Evolutionary conservation across 1,140 invertebrate species (phyloP).

Genomic region (Drosophila mayri): DNA sequence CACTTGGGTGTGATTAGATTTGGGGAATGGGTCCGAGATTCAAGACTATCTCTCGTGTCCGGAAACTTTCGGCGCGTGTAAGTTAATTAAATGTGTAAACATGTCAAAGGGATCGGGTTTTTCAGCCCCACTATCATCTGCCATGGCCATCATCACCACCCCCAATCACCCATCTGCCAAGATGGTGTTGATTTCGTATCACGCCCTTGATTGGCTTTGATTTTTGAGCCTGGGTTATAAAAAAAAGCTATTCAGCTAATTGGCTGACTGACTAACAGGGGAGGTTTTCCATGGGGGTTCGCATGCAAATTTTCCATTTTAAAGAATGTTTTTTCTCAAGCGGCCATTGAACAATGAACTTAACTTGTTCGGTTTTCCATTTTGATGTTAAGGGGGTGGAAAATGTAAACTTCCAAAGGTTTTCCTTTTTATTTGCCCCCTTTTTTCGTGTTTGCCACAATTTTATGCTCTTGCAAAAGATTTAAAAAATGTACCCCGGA

Average conservation of each 20-base stretch:
- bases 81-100: conserved; percentile 83
- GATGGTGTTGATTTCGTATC: conserved; percentile 74
- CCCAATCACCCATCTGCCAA: conserved; percentile 6
- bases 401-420: conserved; percentile 6
- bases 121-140: conserved; percentile 20
- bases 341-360: conserved; percentile 37
- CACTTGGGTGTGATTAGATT: conserved; percentile 53
- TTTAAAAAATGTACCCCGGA: background rate
- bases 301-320: conserved; percentile 56
- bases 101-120: conserved; percentile 70
- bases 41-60: conserved; percentile 40
- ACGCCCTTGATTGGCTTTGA: conserved; percentile 69
- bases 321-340: conserved; percentile 11
- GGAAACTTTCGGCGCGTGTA: conserved; percentile 76
- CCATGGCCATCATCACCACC: background rate
- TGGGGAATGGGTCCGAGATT: conserved; percentile 15
- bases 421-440: conserved; percentile 6
- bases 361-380: conserved; percentile 26
- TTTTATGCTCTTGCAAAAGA: conserved; percentile 1
- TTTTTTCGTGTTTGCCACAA: conserved; percentile 9
- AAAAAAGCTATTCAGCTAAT: conserved; percentile 62
- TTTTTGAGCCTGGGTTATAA: conserved; percentile 44
- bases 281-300: conserved; percentile 2
- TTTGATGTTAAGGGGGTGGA: conserved; percentile 22
- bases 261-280: conserved; percentile 29